Evolutionary conservation across 1,140 invertebrate species (phyloP), one percentile per base, ranked within the genome.

Genomic region (Olivierus martensii): DNA sequence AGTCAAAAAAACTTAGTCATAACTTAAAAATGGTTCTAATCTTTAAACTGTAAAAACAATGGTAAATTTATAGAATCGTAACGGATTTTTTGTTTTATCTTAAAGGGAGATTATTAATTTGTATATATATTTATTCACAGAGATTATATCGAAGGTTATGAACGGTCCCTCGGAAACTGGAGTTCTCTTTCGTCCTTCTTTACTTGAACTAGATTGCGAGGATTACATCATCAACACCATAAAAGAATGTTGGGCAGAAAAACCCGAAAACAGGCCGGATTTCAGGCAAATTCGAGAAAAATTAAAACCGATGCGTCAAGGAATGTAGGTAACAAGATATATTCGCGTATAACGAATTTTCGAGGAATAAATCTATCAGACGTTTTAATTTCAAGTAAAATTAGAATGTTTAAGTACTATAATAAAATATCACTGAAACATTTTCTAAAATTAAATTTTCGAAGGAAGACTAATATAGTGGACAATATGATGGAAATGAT

Each of bases 401-500:
- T 22, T 3, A 51, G 15, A 18, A 51, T 28, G n/a, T 43, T 43
- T 22, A 43, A 43, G 4, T 43, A 4, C 4, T 43, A 4, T 43
- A 4, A 43, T 43, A 43, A 17, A 43, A 4, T 43, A 6, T 43
- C n/a, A 4, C 9, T 43, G 41, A 43, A 43, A 22, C 10, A n/a
- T 9, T 28, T 28, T 28, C 48, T 7, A n/a, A 36, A 51, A 45
- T 14, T 17, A 51, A 34, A 11, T 17, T 45, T 12, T 56, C 47
- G 14, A 10, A 59, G 58, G 49, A 81, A 83, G 63, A 79, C 81
- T 61, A 91, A 91, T 66, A 88, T 93, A 58, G 89, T 92, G 83
- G 88, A 93, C 66, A 84, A 90, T 74, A 89, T 92, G 84, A 87
- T 93, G 82, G 83, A 86, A 56, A 59, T 51, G 46, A 87, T 94